These are phyloP conservation scores for Hermatobates lingyangjiaoensis DNA, from an alignment of 1,140 invertebrate genomes.

Conservation along the genomic window DNA sequence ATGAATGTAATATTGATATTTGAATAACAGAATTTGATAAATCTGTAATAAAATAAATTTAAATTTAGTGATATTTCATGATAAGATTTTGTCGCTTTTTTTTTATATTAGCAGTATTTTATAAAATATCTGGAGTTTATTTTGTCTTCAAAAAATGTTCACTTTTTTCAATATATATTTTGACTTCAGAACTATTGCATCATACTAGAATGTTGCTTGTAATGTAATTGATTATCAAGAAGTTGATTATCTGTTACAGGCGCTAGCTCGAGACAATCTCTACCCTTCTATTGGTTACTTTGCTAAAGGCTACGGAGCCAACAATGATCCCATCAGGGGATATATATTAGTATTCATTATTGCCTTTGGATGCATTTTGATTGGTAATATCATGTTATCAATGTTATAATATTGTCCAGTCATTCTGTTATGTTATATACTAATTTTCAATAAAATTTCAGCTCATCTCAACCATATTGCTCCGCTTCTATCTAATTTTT, in stretches of 20 bases:
- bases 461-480: constrained; percentile 36
- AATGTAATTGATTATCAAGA: neutral
- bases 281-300: constrained; percentile 71
- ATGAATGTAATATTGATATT: too few relatives aligned
- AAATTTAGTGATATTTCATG: too few relatives aligned
- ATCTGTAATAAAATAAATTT: too few relatives aligned
- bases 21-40: too few relatives aligned
- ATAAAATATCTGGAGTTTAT: too few relatives aligned
- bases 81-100: too few relatives aligned
- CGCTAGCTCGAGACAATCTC: constrained; percentile 84
- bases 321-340: constrained; percentile 39
- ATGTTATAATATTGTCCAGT: too few relatives aligned
- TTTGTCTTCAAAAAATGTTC: too few relatives aligned
- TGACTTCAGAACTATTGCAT: neutral
- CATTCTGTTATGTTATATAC: too few relatives aligned
- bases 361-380: constrained; percentile 35
- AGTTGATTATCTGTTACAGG: constrained; percentile 34
- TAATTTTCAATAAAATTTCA: constrained; percentile 15
- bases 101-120: too few relatives aligned
- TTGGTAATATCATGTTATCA: constrained; percentile 27
- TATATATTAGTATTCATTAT: constrained; percentile 41
- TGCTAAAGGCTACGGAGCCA: constrained; percentile 39
- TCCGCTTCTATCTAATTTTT: constrained; percentile 42
- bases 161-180: too few relatives aligned
- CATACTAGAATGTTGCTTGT: neutral